Conservation (phyloP, 2,113 vertebrate species). For the Chauna torquata region DNA sequence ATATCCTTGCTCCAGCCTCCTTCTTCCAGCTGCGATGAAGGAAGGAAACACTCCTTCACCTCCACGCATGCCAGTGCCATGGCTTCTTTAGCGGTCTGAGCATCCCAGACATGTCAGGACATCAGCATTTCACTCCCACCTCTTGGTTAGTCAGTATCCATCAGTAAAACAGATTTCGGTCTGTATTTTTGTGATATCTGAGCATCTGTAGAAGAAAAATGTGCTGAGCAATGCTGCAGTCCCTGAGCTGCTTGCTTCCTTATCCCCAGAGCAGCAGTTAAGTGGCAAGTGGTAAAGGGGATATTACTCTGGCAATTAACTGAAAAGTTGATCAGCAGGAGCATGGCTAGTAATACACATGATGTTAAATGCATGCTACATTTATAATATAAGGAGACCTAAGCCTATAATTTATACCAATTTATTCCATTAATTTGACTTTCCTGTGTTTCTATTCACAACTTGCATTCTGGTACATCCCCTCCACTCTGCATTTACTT, state of each 20-base stretch:
- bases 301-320: background rate
- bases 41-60: background rate
- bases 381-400: background rate
- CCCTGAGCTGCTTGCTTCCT: background rate
- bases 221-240: background rate
- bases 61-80: rapidly evolving
- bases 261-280: background rate
- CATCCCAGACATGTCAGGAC: background rate
- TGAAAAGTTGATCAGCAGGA: background rate
- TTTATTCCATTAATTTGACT: background rate
- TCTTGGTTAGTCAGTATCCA: background rate
- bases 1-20: background rate
- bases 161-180: background rate
- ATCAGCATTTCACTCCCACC: background rate
- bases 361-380: background rate
- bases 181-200: background rate
- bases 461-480: background rate
- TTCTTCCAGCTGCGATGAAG: background rate
- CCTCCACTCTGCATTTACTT: background rate
- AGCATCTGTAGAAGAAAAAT: background rate
- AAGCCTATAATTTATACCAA: background rate
- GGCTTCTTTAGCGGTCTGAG: rapidly evolving
- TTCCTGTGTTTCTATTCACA: background rate
- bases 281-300: background rate
- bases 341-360: rapidly evolving